Percentiles rank a stretch among this genome's conserved stretches.
Conservation (phyloP, 2,888 invertebrate genomes). For the Phyllotreta striolata region DNA sequence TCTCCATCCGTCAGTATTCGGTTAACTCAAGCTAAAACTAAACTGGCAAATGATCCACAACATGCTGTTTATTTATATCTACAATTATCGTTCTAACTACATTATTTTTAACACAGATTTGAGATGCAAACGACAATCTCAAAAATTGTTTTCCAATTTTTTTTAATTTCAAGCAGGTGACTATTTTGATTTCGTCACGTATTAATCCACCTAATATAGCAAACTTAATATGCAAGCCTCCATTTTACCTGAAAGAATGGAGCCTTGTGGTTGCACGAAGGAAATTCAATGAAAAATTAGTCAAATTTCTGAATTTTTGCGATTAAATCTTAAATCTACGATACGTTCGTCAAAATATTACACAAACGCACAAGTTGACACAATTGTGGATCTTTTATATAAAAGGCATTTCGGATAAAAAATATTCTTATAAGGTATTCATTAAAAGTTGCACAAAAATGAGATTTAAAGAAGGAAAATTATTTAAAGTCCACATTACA, state of each 20-base stretch:
- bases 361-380: too few species aligned
- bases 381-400: too few species aligned
- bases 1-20: conserved; percentile 33
- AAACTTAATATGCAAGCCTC: conserved; percentile 66
- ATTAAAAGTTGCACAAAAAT: too few species aligned
- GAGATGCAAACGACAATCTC: conserved; percentile 48
- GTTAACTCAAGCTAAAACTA: conserved; percentile 51
- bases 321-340: too few species aligned
- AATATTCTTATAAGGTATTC: too few species aligned
- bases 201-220: conserved; percentile 52
- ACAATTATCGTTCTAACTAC: conserved; percentile 49
- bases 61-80: conserved; percentile 53
- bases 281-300: conserved; percentile 56
- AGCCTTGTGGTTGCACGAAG: conserved; percentile 80
- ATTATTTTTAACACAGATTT: conserved; percentile 50
- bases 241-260: conserved; percentile 87
- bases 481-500: too few species aligned
- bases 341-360: too few species aligned
- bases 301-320: conserved; percentile 23
- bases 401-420: too few species aligned
- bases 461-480: too few species aligned
- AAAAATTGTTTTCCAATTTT: conserved; percentile 41
- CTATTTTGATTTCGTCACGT: conserved; percentile 41
- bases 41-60: conserved; percentile 54
- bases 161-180: conserved; percentile 47